Evolutionary conservation across 2,797 vertebrate genomes (phyloP).

Genomic region (Sebastes elongatus): DNA sequence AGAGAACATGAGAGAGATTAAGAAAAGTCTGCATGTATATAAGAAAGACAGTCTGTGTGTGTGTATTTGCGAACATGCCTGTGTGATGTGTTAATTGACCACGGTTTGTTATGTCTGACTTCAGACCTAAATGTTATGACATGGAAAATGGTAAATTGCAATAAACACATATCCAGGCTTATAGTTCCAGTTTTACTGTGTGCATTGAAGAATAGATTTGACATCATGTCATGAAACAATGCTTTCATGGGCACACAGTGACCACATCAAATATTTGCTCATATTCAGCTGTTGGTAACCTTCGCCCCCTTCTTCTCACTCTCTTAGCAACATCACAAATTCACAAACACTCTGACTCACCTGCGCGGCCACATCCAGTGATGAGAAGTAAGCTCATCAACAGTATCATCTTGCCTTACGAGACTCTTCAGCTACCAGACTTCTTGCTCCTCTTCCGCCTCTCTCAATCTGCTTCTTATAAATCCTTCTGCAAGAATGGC

Average conservation of each 20-base stretch:
- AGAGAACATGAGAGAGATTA: neutral
- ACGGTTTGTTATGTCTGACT: conserved; percentile 51
- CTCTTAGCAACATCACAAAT: conserved; percentile 29
- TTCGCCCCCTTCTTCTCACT: neutral
- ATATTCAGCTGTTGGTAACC: neutral
- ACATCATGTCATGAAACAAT: conserved; percentile 39
- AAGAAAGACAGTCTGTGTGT: neutral
- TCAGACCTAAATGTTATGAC: conserved; percentile 41
- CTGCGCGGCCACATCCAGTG: conserved; percentile 29
- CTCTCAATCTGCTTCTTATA: conserved; percentile 14
- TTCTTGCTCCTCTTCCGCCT: neutral
- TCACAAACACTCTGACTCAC: conserved; percentile 51
- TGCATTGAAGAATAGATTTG: conserved; percentile 49
- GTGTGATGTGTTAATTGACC: conserved; percentile 32
- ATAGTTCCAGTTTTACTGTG: conserved; percentile 20
- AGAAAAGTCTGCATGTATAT: neutral
- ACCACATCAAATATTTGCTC: conserved; percentile 52
- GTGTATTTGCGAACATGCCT: neutral
- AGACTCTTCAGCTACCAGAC: neutral
- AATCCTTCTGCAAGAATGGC: conserved; percentile 28
- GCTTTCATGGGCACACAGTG: conserved; percentile 40
- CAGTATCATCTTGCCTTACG: conserved; percentile 16
- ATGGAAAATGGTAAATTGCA: conserved; percentile 42
- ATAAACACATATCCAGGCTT: conserved; percentile 24
- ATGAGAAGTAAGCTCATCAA: conserved; percentile 29